A percentile compares a stretch with the other conserved stretches of the same genome.
Conservation (phyloP, 2,888 invertebrate species). For the Andricus quercusramuli region DNA sequence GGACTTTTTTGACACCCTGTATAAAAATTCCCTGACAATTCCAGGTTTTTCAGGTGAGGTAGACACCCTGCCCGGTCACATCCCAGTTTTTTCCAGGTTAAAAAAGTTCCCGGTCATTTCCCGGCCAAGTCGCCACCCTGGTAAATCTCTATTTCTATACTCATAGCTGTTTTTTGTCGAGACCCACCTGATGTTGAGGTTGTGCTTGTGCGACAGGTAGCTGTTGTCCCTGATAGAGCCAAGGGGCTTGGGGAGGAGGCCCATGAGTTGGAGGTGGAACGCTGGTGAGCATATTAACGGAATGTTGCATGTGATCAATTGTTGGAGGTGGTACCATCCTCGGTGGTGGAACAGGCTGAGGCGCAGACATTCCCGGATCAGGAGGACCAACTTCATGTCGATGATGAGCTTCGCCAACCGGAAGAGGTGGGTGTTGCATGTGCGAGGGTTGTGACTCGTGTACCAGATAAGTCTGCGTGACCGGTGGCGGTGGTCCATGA, state of each 20-base stretch:
- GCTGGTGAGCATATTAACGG: constrained; percentile 74
- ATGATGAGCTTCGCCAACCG: constrained; percentile 79
- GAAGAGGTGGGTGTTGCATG: constrained; percentile 76
- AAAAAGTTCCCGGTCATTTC: too few relatives aligned
- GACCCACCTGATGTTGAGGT: constrained; percentile 71
- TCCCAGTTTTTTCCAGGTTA: too few relatives aligned
- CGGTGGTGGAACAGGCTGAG: constrained; percentile 76
- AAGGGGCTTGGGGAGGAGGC: constrained; percentile 73
- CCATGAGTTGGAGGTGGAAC: constrained; percentile 74
- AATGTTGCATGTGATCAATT: constrained; percentile 68
- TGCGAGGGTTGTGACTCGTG: constrained; percentile 69
- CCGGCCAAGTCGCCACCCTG: too few relatives aligned
- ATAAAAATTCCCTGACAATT: too few relatives aligned
- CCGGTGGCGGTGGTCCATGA: constrained; percentile 63
- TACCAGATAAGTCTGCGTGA: constrained; percentile 69
- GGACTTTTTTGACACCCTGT: too few relatives aligned
- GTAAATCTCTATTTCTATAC: too few relatives aligned
- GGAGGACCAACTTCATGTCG: constrained; percentile 74
- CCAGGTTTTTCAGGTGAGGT: too few relatives aligned
- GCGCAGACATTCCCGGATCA: constrained; percentile 80
- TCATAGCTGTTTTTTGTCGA: too few relatives aligned
- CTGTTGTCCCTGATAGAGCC: constrained; percentile 73
- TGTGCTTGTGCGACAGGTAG: constrained; percentile 66
- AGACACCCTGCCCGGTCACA: too few relatives aligned
- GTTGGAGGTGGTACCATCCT: constrained; percentile 75